Base-by-base conservation (phyloP, 2,113 vertebrate species). In the Corythoichthys haematopterus region DNA sequence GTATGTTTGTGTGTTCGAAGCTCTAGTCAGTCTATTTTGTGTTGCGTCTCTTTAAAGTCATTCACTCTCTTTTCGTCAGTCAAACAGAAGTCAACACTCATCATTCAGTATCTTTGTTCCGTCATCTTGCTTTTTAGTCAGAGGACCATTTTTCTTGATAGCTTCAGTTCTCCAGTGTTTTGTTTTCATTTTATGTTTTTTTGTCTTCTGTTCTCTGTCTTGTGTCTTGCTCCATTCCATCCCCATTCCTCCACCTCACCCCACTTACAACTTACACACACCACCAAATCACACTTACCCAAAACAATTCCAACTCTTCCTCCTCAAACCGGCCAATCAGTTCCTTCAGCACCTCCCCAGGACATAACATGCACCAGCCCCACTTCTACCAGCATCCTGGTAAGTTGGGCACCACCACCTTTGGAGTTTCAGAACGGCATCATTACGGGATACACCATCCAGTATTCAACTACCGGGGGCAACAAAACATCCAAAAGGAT, bases 311-410 rank as follows among this genome's bases (percentile, higher is more conserved):
- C 72, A n/a, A 58, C 47, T 75, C 67, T 79, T 62, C 72, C 56
- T 76, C 81, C 77, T 76, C 66, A 64, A 76, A 84, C 74, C 88
- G 92, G 92, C 92, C 94, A 89, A 93, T 93, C 93, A 99, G 95
- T 96, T 90, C 94, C 95, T 81, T 94, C 95, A 85, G 95, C 96
- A 85, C 96, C 95, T 92, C 97, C 96, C 77, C 95, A 95, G 93
- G 94, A 96, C 83, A 94, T 99, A 92, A 94, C 89, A 90, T 97
- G 96, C 88, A 92, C 92, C 88, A 98, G 94, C 87, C 93, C 94
- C 90, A 96, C 94, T 90, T 97, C 96, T 90, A 97, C 95, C 93
- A 97, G 94, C 88, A 85, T 98, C 91, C 93, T 98, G 94, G 94
- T 98, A 95, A 98, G 95, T 96, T 98, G 96, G 96, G 93, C 92